These are phyloP conservation scores for Plutomurus gul DNA, from an alignment of 1,140 invertebrate genomes.

Conservation along the genomic window DNA sequence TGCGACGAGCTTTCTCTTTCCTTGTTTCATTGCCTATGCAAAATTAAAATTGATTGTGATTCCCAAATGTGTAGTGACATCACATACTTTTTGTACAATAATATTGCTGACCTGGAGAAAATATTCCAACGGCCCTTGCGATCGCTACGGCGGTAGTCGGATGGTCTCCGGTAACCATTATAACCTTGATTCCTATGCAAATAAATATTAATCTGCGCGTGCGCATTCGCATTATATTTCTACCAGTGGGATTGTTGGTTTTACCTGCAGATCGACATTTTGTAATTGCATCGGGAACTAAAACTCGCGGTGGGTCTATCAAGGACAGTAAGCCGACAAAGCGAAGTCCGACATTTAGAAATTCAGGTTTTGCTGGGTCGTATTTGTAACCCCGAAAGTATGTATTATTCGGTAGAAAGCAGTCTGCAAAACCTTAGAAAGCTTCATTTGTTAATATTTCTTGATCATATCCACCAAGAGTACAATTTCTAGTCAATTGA, in stretches of 20 bases:
- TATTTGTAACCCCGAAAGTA: constrained; percentile 58
- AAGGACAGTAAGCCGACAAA: constrained; percentile 61
- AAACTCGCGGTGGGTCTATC: constrained; percentile 56
- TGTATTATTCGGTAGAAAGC: constrained; percentile 57
- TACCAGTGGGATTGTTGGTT: constrained; percentile 73
- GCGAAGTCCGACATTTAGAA: constrained; percentile 57
- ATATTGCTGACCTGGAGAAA: constrained; percentile 69
- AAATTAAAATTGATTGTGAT: neutral
- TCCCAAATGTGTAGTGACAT: neutral
- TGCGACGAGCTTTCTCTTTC: constrained; percentile 70
- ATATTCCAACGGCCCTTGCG: constrained; percentile 72
- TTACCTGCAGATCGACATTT: constrained; percentile 62
- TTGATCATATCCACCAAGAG: neutral
- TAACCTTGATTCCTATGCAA: constrained; percentile 62
- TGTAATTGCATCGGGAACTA: constrained; percentile 55
- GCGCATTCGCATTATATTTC: too few relatives aligned
- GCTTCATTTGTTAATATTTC: neutral
- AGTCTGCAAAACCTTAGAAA: constrained; percentile 63
- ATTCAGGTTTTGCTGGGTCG: constrained; percentile 57
- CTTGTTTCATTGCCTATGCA: constrained; percentile 64
- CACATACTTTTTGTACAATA: constrained; percentile 59
- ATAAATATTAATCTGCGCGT: too few relatives aligned
- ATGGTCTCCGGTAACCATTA: constrained; percentile 75
- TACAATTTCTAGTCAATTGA: too few relatives aligned
- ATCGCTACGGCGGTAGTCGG: constrained; percentile 81